Base-by-base conservation (phyloP, 2,888 invertebrate genomes). In the Noctua janthe region DNA sequence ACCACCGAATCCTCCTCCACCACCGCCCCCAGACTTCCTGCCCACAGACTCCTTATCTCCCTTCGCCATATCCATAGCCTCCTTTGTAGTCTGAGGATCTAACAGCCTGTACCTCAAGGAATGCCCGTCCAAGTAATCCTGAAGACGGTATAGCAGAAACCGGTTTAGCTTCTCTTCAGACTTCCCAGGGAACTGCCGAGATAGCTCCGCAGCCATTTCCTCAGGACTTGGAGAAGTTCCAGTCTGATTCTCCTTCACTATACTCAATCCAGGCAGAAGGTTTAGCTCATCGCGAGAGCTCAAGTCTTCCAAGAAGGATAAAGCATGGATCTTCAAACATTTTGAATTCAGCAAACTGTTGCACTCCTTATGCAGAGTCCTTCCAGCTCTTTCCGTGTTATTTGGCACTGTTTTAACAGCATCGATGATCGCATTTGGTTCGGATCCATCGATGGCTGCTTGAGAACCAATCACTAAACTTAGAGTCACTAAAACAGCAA, bases 241-340 rank as follows among this genome's bases (percentile, higher is more conserved):
- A 23, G 95, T 94, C n/a, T 91, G 90, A 79, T 97, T 97, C 89
- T 98, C 98, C 83, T 98, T 98, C 17, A 98, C 97, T 49, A 99
- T 97, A 87, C 98, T 98, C n/a, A 99, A 96, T 83, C 98, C 98
- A 0, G 98, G 98, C 15, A 98, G 91, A 20, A 99, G 97, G 83
- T 97, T 97, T 10, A 98, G 97, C 93, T 98, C 98, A 89, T 98
- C 97, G 87, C 97, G 97, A 91, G 98, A 98, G 88, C 98, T 97
- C 56, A 98, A 92, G 72, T 98, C 98, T 92, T 98, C 98, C 85
- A 99, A 97, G 91, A 98, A 98, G 8, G 98, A 98, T 2, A 98
- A 97, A 71, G 98, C 97, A 90, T 98, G 98, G 83, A 98, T 96
- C 92, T 98, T 99, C 64, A 98, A 95, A 91, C 99, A 99, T 92